Conservation (phyloP, 2,888 invertebrate genomes). For the Lysandra bellargus region DNA sequence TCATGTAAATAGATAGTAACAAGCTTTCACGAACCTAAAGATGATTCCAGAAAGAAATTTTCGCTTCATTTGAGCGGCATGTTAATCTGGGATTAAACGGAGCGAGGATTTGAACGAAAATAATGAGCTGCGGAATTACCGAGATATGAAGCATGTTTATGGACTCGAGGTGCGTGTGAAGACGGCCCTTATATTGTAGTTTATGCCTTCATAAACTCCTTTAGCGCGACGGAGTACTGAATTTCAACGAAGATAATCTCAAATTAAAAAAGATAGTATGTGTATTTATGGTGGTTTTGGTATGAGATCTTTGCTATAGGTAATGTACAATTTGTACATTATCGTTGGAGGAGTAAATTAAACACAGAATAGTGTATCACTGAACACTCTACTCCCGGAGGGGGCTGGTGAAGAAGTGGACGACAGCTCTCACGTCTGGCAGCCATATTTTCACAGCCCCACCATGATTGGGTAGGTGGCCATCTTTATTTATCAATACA, state of each 20-base stretch:
- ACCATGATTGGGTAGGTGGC: too few species aligned
- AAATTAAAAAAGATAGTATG: neutral
- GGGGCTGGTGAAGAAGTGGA: too few species aligned
- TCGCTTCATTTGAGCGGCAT: conserved; percentile 40
- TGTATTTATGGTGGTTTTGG: too few species aligned
- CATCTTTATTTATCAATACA: too few species aligned
- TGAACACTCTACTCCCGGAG: too few species aligned
- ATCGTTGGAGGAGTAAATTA: too few species aligned
- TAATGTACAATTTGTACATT: too few species aligned
- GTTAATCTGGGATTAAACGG: conserved; percentile 43
- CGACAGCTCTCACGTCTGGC: too few species aligned
- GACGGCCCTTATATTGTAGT: conserved; percentile 8
- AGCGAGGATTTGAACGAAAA: conserved; percentile 36
- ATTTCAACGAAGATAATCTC: neutral
- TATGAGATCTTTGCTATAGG: too few species aligned
- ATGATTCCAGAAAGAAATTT: conserved; percentile 38
- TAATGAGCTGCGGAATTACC: conserved; percentile 38
- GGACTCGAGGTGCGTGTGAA: conserved; percentile 4
- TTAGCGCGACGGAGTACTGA: neutral
- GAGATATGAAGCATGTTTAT: conserved; percentile 28
- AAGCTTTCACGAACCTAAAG: conserved; percentile 34
- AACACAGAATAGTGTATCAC: too few species aligned
- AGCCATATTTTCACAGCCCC: too few species aligned
- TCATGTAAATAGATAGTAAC: conserved; percentile 35
- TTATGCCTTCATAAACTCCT: neutral